These are phyloP conservation scores for Caenorhabditis elegans DNA, from an alignment of 1,140 invertebrate genomes.

Conservation along the genomic window WBcel235 BX284604.4:5998001-5998500, in stretches of 20 bases:
- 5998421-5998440: background rate
- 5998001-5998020: background rate
- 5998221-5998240: slow-evolving; percentile 38
- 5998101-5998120: background rate
- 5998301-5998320: background rate
- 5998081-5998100: background rate
- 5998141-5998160: slow-evolving; percentile 31
- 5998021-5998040: background rate
- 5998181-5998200: slow-evolving; percentile 44
- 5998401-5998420: slow-evolving; percentile 18
- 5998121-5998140: background rate
- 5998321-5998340: background rate
- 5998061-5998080: slow-evolving; percentile 2
- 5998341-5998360: background rate
- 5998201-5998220: slow-evolving; percentile 40
- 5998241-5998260: slow-evolving; percentile 41
- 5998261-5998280: slow-evolving; percentile 12
- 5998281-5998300: slow-evolving; percentile 1
- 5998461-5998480: background rate
- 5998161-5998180: slow-evolving; percentile 36
- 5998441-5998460: background rate
- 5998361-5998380: background rate
- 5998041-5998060: background rate
- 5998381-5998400: background rate
- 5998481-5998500: background rate